phyloP scores from a whole-genome alignment of 2,113 vertebrate genomes.

The Mesembrinibis cayennensis region DNA sequence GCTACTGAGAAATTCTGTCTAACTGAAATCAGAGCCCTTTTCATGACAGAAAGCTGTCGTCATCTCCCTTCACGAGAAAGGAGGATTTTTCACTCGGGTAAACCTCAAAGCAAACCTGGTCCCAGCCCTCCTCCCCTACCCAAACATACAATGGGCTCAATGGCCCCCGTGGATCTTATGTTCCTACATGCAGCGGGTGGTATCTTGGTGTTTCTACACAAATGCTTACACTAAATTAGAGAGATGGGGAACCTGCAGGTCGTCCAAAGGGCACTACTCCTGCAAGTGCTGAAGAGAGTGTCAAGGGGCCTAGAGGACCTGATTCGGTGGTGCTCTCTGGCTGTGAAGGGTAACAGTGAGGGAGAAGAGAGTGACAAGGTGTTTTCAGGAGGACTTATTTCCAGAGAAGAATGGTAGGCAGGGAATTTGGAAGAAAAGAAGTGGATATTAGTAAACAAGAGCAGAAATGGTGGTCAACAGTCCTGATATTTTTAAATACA shows the following conservation, averaged over 20 bases:
- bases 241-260: neutral
- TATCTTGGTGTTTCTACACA: neutral
- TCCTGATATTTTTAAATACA: neutral
- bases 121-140: neutral
- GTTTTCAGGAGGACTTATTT: neutral
- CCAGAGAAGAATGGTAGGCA: neutral
- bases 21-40: neutral
- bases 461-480: neutral
- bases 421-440: neutral
- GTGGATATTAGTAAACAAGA: neutral
- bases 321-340: fast-evolving
- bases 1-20: neutral
- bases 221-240: neutral
- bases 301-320: neutral
- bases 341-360: neutral
- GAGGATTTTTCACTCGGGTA: neutral
- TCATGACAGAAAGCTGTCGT: neutral
- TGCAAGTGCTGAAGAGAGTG: fast-evolving
- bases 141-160: neutral
- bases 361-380: neutral
- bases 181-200: neutral
- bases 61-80: neutral
- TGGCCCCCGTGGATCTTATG: neutral
- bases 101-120: neutral
- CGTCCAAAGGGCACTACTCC: fast-evolving